Evolutionary conservation across 2,113 vertebrate species (phyloP).

Genomic region (Corythaeola cristata): DNA sequence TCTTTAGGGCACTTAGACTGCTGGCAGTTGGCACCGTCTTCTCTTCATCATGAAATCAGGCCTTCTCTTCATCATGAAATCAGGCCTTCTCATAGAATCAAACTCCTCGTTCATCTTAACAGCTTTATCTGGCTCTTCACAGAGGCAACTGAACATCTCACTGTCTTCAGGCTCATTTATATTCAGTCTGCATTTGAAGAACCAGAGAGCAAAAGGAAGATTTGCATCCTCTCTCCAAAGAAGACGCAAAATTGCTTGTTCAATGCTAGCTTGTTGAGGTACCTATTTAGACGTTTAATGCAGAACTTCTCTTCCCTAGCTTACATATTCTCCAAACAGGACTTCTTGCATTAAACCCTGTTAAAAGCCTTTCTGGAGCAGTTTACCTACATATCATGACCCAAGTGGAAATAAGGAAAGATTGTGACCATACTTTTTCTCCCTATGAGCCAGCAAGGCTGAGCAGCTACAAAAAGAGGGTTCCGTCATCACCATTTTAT

Average conservation of each 20-base stretch:
- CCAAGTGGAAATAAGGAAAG: background rate
- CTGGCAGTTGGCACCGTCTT: background rate
- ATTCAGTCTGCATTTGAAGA: background rate
- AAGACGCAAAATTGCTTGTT: background rate
- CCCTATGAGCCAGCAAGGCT: background rate
- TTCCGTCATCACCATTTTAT: background rate
- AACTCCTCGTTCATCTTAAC: background rate
- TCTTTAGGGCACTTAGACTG: background rate
- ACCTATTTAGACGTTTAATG: background rate
- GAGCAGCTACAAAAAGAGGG: background rate
- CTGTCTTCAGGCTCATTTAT: background rate
- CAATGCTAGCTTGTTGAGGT: background rate
- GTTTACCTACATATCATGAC: background rate
- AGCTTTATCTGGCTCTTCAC: background rate
- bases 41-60: background rate
- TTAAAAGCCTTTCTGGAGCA: background rate
- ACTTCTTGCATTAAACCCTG: background rate
- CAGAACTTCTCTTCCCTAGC: background rate
- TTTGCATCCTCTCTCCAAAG: background rate
- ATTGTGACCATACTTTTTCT: background rate
- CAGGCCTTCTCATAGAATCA: background rate
- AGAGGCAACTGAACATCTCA: background rate
- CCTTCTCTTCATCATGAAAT: background rate
- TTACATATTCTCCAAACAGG: background rate
- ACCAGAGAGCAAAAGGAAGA: background rate